Percentiles rank a stretch among this genome's conserved stretches.
phyloP scores from a whole-genome alignment of 2,888 invertebrate genomes.

The Epirrhoe tristata region DNA sequence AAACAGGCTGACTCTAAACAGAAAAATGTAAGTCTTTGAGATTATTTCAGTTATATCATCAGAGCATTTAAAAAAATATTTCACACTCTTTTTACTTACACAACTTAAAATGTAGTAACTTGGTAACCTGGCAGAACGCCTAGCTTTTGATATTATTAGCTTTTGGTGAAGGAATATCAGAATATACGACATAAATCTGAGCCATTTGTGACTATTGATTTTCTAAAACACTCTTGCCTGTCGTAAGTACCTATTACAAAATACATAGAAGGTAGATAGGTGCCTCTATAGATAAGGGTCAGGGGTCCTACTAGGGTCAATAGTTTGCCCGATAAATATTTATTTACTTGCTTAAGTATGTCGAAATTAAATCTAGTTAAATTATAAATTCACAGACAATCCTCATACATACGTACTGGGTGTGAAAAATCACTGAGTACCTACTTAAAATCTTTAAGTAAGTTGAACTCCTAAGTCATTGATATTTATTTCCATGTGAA shows the following conservation, averaged over 20 bases:
- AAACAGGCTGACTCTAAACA: not conserved
- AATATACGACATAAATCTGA: not conserved
- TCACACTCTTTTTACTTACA: not conserved
- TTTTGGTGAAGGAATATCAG: not conserved
- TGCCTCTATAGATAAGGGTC: constrained; percentile 44
- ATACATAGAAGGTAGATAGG: constrained; percentile 16
- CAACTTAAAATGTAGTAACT: not conserved
- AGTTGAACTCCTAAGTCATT: too few species aligned
- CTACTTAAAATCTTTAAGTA: too few species aligned
- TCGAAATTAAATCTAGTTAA: not conserved
- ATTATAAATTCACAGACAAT: too few species aligned
- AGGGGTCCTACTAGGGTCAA: constrained; percentile 46
- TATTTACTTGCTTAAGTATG: too few species aligned
- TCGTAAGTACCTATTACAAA: constrained; percentile 8
- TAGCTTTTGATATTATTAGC: not conserved
- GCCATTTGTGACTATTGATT: not conserved
- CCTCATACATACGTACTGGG: too few species aligned
- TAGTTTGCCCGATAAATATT: constrained; percentile 17
- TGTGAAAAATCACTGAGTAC: too few species aligned
- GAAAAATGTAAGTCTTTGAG: constrained; percentile 30
- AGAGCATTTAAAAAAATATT: not conserved
- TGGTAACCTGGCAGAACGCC: not conserved
- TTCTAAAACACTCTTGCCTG: too few species aligned
- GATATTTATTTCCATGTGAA: too few species aligned
- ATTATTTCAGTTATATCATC: not conserved